Percentiles rank a stretch among this genome's conserved stretches.
phyloP scores from a whole-genome alignment of 2,888 invertebrate genomes.

The Melipona beecheii region DNA sequence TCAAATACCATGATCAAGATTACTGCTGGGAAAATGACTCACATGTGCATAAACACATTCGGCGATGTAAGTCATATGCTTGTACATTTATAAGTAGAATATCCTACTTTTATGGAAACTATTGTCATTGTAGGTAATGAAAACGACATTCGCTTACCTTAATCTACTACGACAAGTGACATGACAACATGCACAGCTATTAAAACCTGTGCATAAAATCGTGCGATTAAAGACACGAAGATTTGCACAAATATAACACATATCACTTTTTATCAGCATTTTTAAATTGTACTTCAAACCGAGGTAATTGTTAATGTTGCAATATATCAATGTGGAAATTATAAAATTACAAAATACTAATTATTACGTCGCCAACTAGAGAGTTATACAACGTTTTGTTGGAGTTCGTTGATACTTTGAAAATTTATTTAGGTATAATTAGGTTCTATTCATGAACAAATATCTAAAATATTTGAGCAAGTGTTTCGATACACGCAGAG shows the following conservation, averaged over 20 bases:
- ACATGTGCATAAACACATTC: constrained; percentile 74
- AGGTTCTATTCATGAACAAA: no score
- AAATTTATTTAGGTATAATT: background rate
- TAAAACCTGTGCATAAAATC: no score
- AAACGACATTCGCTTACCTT: constrained; percentile 49
- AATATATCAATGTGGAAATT: background rate
- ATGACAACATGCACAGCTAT: background rate
- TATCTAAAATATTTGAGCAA: no score
- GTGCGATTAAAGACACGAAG: background rate
- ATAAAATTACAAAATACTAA: background rate
- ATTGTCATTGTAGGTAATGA: constrained; percentile 50
- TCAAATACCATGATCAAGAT: constrained; percentile 68
- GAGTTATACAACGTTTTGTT: no score
- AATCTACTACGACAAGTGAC: constrained; percentile 44
- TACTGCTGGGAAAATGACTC: constrained; percentile 76
- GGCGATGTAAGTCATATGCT: constrained; percentile 49
- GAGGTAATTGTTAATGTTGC: background rate
- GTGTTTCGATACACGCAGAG: no score
- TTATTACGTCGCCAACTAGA: background rate
- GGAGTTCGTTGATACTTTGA: no score
- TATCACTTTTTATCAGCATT: background rate
- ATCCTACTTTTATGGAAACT: background rate
- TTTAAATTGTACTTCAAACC: background rate
- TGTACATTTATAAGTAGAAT: background rate
- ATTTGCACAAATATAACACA: background rate